Base-by-base conservation (phyloP, 1,140 invertebrate genomes). In the Callitettix versicolor region DNA sequence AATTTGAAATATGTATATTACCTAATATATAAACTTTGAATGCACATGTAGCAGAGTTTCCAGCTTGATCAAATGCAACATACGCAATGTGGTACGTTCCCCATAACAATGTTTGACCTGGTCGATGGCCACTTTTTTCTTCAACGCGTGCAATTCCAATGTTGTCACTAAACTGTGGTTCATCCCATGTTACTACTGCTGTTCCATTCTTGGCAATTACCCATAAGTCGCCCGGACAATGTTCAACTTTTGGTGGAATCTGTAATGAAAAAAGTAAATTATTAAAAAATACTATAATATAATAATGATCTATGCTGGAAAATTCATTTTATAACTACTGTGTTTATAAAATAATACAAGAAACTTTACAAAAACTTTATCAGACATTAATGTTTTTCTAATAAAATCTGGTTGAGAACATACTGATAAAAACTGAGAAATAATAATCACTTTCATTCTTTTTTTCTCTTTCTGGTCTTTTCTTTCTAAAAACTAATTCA, bases 71-170 rank as follows among this genome's bases (percentile, higher is more conserved):
- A 56, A 85, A 86, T 41, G 92, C 95, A 3, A 96, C 84, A 64
- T 98, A 98, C 18, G 90, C 88, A 48, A 98, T 88, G 50, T 90
- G 84, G 65, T 97, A 95, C 21, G 82, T 84, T 59, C 95, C 95
- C 89, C 90, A 94, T 1, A 91, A 74, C 7, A 97, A 76, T 3
- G 90, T 91, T 67, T 95, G 90, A 15, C 94, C 94, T 40, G 91
- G 86, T 60, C 82, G 78, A 61, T 95, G 86, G 43, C 89, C 89
- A 64, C 84, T 90, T 63, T 85, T 88, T 64, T 95, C 89, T 56
- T 86, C 79, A 20, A 92, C 78, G 64, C 81, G 83, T 0, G 79
- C 77, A 18, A 92, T 79, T 2, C 82, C 86, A 26, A 92, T 82
- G 65, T 94, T 93, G 63, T 95, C 91, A 55, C 80, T 85, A 66